A percentile compares a stretch with the other conserved stretches of the same genome.
phyloP scores from a whole-genome alignment of 2,113 vertebrate species.

The Embiotoca jacksoni region DNA sequence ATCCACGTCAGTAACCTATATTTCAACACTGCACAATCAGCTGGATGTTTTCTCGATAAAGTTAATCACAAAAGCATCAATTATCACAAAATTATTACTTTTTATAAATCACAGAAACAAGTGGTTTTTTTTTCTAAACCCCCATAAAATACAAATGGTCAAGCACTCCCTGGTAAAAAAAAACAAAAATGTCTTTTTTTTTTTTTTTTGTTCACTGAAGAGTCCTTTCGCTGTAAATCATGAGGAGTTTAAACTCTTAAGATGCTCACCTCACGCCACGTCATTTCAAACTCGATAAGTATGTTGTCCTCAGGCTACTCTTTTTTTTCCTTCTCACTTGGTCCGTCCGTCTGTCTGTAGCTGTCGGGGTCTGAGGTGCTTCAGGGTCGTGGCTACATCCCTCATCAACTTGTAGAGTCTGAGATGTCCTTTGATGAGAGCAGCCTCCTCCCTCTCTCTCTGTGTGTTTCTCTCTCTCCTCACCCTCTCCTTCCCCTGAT shows the following conservation, averaged over 20 bases:
- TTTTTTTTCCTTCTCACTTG: not conserved
- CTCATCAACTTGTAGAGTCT: conserved; percentile 72
- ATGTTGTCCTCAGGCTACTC: not conserved
- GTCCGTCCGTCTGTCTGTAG: conserved; percentile 23
- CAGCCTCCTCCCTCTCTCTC: conserved; percentile 62
- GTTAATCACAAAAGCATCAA: not conserved
- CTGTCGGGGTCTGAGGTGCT: conserved; percentile 43
- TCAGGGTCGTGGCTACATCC: conserved; percentile 56
- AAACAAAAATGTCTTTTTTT: no score
- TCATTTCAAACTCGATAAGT: conserved; percentile 66
- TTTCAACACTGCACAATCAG: not conserved
- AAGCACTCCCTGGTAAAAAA: not conserved
- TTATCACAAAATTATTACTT: not conserved
- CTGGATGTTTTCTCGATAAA: not conserved
- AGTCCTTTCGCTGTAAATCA: not conserved
- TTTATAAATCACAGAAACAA: not conserved
- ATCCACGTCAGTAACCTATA: not conserved
- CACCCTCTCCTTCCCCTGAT: conserved; percentile 37
- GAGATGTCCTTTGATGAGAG: conserved; percentile 74
- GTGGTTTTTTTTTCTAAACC: not conserved
- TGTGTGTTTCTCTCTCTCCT: conserved; percentile 29
- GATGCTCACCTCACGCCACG: conserved; percentile 82
- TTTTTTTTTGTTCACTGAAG: not conserved
- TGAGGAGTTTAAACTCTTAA: not conserved
- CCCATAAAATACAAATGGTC: not conserved